Percentiles rank a stretch among this genome's conserved stretches.
Conservation (phyloP, 2,797 vertebrate genomes). For the Phalloptychus januarius region DNA sequence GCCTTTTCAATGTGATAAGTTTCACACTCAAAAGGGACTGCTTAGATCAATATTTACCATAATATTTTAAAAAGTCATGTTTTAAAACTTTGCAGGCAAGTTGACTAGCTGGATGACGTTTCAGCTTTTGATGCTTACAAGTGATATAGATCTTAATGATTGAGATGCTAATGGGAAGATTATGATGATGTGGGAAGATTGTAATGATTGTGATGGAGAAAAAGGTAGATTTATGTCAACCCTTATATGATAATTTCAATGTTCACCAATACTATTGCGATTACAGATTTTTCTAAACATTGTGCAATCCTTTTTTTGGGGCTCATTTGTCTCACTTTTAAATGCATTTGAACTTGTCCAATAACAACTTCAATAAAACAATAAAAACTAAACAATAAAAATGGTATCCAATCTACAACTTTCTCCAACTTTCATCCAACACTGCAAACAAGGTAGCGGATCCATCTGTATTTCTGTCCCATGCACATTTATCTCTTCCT, state of each 20-base stretch:
- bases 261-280: neutral
- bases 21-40: neutral
- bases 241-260: neutral
- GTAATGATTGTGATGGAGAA: neutral
- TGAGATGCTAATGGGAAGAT: neutral
- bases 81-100: neutral
- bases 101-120: neutral
- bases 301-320: too few species aligned
- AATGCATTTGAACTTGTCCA: neutral
- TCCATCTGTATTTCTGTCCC: constrained; percentile 28
- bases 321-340: neutral
- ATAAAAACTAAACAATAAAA: neutral
- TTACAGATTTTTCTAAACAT: neutral
- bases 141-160: neutral
- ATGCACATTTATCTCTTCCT: constrained; percentile 57
- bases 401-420: neutral
- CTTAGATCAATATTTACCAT: neutral
- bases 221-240: neutral
- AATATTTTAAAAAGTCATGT: neutral
- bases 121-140: neutral
- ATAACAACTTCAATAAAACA: neutral
- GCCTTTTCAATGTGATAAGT: neutral
- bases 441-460: neutral
- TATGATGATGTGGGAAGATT: neutral
- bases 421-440: neutral